phyloP scores from a whole-genome alignment of 2,888 invertebrate genomes.

The Lasioglossum calceatum region DNA sequence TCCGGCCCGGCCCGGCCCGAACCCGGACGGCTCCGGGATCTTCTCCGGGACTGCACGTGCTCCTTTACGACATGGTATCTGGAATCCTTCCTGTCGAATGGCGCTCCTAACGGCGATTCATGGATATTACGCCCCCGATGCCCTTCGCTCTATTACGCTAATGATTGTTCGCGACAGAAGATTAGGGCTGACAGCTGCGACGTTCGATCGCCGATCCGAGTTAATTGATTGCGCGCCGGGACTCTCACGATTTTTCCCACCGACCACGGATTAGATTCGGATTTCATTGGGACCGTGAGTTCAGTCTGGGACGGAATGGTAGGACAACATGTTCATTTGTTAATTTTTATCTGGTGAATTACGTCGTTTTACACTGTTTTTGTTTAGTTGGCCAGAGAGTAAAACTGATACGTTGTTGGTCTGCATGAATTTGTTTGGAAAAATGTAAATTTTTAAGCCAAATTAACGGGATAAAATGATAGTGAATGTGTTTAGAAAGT shows the following conservation, averaged over 20 bases:
- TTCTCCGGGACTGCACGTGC: slow-evolving; percentile 36
- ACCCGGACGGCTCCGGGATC: not conserved
- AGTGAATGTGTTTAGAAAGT: not conserved
- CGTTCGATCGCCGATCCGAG: not conserved
- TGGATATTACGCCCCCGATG: slow-evolving; percentile 22
- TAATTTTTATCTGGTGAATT: not conserved
- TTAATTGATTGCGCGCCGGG: slow-evolving; percentile 16
- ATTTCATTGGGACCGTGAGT: not conserved
- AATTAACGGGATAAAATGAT: not conserved
- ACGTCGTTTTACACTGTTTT: too few relatives aligned
- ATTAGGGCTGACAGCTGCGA: slow-evolving; percentile 21
- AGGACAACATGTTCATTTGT: not conserved
- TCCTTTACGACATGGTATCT: slow-evolving; percentile 39
- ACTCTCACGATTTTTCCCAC: not conserved
- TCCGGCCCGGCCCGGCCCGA: not conserved
- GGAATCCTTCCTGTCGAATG: slow-evolving; percentile 28
- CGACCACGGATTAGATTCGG: not conserved
- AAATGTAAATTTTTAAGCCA: not conserved
- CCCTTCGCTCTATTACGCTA: slow-evolving; percentile 11
- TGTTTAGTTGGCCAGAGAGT: too few relatives aligned
- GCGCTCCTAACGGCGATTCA: slow-evolving; percentile 34
- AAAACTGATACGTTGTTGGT: too few relatives aligned
- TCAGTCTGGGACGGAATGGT: not conserved
- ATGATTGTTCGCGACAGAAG: slow-evolving; percentile 18
- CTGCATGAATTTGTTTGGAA: too few relatives aligned